phyloP scores from a whole-genome alignment of 2,113 vertebrate species.

The Chloebia gouldiae region DNA sequence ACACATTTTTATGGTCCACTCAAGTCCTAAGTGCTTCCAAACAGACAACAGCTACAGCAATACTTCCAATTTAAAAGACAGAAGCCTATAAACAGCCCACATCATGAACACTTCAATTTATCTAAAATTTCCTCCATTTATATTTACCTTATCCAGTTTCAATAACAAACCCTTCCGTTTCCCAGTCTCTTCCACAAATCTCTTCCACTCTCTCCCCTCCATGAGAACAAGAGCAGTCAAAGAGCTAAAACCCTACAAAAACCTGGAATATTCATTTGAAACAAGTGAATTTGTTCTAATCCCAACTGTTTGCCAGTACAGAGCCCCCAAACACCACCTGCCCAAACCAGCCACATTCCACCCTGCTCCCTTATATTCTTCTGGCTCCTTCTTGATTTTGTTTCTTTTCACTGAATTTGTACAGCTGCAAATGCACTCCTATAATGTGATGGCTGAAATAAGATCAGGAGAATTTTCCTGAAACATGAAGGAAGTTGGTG shows the following conservation, averaged over 20 bases:
- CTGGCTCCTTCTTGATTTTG: neutral
- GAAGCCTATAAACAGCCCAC: neutral
- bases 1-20: neutral
- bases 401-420: neutral
- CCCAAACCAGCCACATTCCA: neutral
- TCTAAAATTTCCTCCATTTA: neutral
- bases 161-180: neutral
- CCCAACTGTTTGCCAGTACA: neutral
- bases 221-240: neutral
- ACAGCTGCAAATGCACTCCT: neutral
- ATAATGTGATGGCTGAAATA: neutral
- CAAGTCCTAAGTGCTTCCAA: conserved; percentile 29
- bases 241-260: neutral
- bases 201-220: neutral
- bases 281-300: neutral
- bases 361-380: neutral
- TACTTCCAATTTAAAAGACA: neutral
- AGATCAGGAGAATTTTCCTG: neutral
- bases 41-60: neutral
- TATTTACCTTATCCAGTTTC: neutral
- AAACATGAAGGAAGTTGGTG: neutral
- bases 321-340: neutral
- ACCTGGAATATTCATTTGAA: neutral
- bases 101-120: neutral
- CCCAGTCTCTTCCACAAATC: neutral